These are phyloP conservation scores for Sebastes steindachneri DNA, from an alignment of 2,797 vertebrate genomes.

Conservation along the genomic window DNA sequence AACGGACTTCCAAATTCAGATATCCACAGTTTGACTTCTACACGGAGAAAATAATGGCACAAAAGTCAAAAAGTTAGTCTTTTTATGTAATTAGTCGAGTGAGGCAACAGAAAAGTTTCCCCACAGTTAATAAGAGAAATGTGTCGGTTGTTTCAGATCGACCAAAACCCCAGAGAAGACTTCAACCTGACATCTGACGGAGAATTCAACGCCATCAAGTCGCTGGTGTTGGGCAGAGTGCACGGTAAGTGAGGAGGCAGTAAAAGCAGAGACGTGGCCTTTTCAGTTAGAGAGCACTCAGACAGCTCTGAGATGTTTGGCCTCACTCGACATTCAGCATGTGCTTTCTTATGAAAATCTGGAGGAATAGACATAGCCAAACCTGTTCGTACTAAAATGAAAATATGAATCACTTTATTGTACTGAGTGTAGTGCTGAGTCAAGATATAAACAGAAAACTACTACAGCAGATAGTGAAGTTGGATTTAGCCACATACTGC, in stretches of 20 bases:
- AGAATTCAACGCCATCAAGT: slow-evolving; percentile 83
- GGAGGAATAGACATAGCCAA: not conserved
- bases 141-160: not conserved
- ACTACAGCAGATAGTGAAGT: not conserved
- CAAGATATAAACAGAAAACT: not conserved
- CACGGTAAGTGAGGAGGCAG: slow-evolving; percentile 64
- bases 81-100: not conserved
- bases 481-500: not conserved
- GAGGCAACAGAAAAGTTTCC: not conserved
- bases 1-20: not conserved
- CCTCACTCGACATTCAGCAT: not conserved
- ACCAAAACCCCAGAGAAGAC: slow-evolving; percentile 14
- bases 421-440: not conserved
- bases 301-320: not conserved
- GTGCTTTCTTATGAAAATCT: not conserved
- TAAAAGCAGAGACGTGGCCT: not conserved
- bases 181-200: slow-evolving; percentile 43
- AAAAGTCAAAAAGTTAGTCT: not conserved
- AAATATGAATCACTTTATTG: not conserved
- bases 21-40: not conserved
- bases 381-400: not conserved
- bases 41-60: not conserved
- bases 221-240: slow-evolving; percentile 16
- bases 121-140: not conserved
- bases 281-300: slow-evolving; percentile 14